These are phyloP conservation scores for Nixonia krombeini DNA, from an alignment of 1,140 invertebrate genomes.

Conservation along the genomic window DNA sequence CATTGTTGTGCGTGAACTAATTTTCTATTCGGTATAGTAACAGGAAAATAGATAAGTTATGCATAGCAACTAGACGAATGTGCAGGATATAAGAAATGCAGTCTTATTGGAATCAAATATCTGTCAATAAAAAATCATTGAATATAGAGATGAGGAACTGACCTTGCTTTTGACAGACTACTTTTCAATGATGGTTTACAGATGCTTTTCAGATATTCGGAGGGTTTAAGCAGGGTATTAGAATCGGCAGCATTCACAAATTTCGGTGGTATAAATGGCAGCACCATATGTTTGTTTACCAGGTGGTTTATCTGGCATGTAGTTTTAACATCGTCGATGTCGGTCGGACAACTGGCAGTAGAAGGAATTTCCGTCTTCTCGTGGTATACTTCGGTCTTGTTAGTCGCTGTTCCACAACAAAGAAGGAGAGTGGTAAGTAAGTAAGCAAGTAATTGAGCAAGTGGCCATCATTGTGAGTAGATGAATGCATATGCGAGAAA, in stretches of 20 bases:
- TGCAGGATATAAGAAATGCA: too few species aligned
- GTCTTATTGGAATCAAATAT: too few species aligned
- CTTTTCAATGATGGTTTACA: conserved; percentile 69
- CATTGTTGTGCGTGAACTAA: too few species aligned
- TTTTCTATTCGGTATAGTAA: too few species aligned
- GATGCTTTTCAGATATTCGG: conserved; percentile 90
- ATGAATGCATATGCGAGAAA: conserved; percentile 18
- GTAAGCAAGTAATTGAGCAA: too few species aligned
- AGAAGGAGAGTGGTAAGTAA: conserved; percentile 34
- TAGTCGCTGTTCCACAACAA: conserved; percentile 66
- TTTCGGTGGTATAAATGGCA: conserved; percentile 90
- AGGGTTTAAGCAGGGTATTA: conserved; percentile 90
- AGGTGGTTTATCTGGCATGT: conserved; percentile 71
- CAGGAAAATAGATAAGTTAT: too few species aligned
- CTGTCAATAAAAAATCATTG: too few species aligned
- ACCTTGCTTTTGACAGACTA: conserved; percentile 68
- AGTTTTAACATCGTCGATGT: conserved; percentile 63
- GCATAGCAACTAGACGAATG: too few species aligned
- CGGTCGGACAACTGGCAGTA: conserved; percentile 59
- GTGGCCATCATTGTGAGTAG: conserved; percentile 49
- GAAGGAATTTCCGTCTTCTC: conserved; percentile 59
- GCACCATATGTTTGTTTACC: conserved; percentile 85
- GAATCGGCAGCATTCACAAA: conserved; percentile 81
- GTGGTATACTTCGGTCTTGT: conserved; percentile 66
- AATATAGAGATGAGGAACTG: conserved; percentile 20